These are phyloP conservation scores for Cybosia mesomella DNA, from an alignment of 2,888 invertebrate genomes.

Conservation along the genomic window DNA sequence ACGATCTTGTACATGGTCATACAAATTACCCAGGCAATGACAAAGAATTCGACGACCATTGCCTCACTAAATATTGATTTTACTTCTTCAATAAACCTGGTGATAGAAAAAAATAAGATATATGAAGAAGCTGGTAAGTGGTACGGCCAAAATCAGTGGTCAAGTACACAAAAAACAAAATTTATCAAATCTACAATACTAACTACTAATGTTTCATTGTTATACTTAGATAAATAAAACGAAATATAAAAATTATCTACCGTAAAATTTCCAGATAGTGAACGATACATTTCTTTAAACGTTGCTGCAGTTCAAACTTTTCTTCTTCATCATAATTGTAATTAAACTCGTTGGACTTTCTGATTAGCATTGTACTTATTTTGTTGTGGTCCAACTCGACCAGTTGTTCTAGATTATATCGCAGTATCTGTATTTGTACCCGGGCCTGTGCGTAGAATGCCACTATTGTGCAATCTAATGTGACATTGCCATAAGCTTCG, in stretches of 20 bases:
- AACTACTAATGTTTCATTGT: too few species aligned
- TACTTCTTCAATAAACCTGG: conserved; percentile 72
- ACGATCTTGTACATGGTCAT: conserved; percentile 80
- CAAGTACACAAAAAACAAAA: too few species aligned
- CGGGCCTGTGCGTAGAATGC: conserved; percentile 72
- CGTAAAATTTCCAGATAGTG: conserved; percentile 70
- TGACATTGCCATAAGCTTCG: conserved; percentile 73
- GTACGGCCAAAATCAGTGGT: not conserved
- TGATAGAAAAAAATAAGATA: conserved; percentile 14
- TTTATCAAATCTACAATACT: too few species aligned
- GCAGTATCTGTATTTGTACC: conserved; percentile 70
- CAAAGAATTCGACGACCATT: conserved; percentile 69
- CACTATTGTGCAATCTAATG: conserved; percentile 77
- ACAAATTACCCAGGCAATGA: conserved; percentile 77
- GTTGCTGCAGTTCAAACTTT: conserved; percentile 53
- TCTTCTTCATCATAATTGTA: conserved; percentile 51
- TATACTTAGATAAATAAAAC: too few species aligned
- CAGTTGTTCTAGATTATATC: conserved; percentile 70
- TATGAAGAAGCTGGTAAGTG: not conserved
- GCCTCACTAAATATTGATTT: conserved; percentile 74
- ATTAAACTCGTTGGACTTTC: conserved; percentile 30
- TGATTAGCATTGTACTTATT: conserved; percentile 17
- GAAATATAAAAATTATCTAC: too few species aligned
- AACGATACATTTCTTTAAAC: conserved; percentile 63
- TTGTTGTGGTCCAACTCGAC: conserved; percentile 44